Base-by-base conservation (phyloP, 2,113 vertebrate genomes). In the Corythornis madagascariensis region DNA sequence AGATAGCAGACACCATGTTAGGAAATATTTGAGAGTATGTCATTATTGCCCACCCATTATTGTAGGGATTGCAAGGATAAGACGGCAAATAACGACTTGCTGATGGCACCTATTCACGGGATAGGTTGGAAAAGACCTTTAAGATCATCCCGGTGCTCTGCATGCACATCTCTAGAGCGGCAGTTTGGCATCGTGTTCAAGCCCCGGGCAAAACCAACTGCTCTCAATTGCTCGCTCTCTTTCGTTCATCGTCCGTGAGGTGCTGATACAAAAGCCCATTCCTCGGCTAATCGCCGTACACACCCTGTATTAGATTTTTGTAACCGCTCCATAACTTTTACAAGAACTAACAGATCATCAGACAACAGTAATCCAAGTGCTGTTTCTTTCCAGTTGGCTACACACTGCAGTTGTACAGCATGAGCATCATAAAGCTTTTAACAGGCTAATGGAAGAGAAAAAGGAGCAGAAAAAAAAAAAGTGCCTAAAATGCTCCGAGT, bases 321-420 rank as follows among this genome's bases (percentile, higher is more conserved):
- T 61, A 92, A 38, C 4, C 0, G 20, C 83, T 93, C 83, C 47
- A 52, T 91, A 82, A 81, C 66, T 95, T 83, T 75, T 89, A 60
- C 47, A 55, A 93, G 88, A 95, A 48, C 47, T 71, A 96, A 43
- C 38, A 57, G 79, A 77, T 83, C 33, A 35, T 93, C 35, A 57
- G 22, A 52, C 21, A 1, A 78, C 92, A 77, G 78, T 48, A 93
- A 56, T 90, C 65, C 61, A 90, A 86, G 42, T 21, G 56, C 89
- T 94, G n/a, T 80, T 97, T 59, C 72, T 89, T 97, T 97, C 85
- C 84, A 77, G 40, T 47, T 94, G 94, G 42, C 63, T 88, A 86
- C 78, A 33, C 89, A 42, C 50, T 33, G 15, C 80, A 92, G 83
- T 55, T 76, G 25, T 40, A 75, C 48, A 57, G 35, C 35, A 13